Conservation (phyloP, 2,113 vertebrate species). For the Euleptes europaea region DNA sequence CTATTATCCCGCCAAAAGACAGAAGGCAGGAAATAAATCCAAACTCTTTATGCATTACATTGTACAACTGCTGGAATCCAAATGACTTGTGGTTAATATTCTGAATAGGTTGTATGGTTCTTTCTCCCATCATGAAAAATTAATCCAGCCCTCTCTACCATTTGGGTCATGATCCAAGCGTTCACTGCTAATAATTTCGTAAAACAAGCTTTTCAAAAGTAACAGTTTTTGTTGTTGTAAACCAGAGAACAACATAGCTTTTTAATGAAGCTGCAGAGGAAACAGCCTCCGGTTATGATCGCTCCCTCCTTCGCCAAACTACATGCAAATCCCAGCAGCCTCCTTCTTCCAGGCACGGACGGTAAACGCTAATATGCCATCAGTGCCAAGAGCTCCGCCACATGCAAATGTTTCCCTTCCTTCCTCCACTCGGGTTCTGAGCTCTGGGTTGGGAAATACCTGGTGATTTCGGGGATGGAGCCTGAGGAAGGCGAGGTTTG, state of each 20-base stretch:
- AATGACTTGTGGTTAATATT: background rate
- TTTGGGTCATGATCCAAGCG: background rate
- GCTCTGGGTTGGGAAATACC: too few relatives aligned
- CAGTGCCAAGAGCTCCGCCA: too few relatives aligned
- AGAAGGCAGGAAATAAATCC: fast-evolving
- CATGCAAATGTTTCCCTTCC: too few relatives aligned
- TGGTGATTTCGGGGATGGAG: too few relatives aligned
- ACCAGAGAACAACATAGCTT: background rate
- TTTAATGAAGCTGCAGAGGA: background rate
- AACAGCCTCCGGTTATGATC: background rate
- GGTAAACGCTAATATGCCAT: background rate
- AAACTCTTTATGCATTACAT: background rate
- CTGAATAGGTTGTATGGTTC: background rate
- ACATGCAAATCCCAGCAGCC: background rate
- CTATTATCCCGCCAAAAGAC: background rate
- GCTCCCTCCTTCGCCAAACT: background rate
- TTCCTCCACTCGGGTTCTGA: too few relatives aligned
- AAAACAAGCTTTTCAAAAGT: background rate
- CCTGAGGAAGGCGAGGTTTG: too few relatives aligned
- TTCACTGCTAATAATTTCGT: background rate
- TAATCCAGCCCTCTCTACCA: background rate
- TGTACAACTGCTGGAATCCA: fast-evolving
- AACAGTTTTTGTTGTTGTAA: background rate
- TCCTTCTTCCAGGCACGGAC: background rate
- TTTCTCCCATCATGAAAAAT: background rate